Conservation (phyloP, 2,113 vertebrate species). For the Psophia crepitans region DNA sequence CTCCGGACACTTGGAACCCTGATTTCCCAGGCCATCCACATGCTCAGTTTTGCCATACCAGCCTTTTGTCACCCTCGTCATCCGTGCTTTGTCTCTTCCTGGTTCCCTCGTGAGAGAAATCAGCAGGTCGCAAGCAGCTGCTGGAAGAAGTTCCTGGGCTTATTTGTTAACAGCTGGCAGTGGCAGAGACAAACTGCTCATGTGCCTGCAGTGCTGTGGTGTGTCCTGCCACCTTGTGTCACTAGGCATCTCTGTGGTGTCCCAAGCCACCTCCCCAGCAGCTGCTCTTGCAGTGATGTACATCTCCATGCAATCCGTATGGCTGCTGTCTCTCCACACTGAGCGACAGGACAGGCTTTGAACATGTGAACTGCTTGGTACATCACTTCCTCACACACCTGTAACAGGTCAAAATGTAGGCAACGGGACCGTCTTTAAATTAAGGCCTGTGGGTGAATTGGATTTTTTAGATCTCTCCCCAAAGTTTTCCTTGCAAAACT, state of each 20-base stretch:
- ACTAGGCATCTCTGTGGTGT: neutral
- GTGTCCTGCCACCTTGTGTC: neutral
- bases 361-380: neutral
- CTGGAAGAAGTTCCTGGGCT: neutral
- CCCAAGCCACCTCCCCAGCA: neutral
- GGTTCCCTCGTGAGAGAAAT: neutral
- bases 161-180: neutral
- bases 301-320: rapidly evolving
- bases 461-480: neutral
- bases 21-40: neutral
- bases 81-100: neutral
- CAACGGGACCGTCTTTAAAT: neutral
- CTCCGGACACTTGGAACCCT: neutral
- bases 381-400: neutral
- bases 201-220: neutral
- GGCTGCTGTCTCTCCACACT: neutral
- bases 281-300: neutral
- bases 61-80: rapidly evolving
- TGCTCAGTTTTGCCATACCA: neutral
- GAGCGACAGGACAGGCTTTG: neutral
- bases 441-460: neutral
- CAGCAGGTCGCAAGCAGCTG: neutral
- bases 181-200: rapidly evolving
- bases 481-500: neutral
- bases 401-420: neutral